Evolutionary conservation across 2,113 vertebrate species (phyloP), one percentile per base, ranked within the genome.

Genomic region (Solea senegalensis): DNA sequence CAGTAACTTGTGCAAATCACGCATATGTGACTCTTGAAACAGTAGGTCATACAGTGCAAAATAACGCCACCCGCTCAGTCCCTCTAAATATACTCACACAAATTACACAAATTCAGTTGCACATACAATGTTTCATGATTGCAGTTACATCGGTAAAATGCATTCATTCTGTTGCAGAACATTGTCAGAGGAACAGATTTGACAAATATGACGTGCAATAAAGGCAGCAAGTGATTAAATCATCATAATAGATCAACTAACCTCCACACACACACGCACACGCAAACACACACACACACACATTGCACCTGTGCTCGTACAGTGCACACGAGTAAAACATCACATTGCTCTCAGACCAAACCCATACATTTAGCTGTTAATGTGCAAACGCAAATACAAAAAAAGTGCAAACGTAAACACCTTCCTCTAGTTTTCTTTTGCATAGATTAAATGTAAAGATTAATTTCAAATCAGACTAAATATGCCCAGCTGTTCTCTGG

Each of bases 291-390:
- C 21, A 21, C 54, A 15, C 48, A 65, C 9, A 72, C 48, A 45
- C 9, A 82, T 85, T 89, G 86, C 83, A 84, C 54, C 54, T 56
- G 49, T 57, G 73, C 85, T 83, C 86, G 28, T 56, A 66, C 67
- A 76, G 70, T 52, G 9, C 80, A 78, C 11, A 39, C 52, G 53
- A 58, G 12, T 48, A 55, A 51, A 50, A 62, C 14, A 64, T 41
- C 44, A 65, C 44, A 55, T 62, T 69, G 73, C 63, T 75, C 64
- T 61, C 48, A 46, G 44, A 54, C 46, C 60, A 14, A 72, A 74
- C 54, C 21, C 1, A 1, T 54, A 55, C 11, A 54, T 68, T 65
- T 44, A 56, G 8, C 54, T 54, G n/a, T 52, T 66, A 11, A 65
- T 74, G 86, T 88, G 84, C 81, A 87, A 86, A 56, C 74, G 73